These are phyloP conservation scores for Pomatorhinus ruficollis DNA, from an alignment of 2,113 vertebrate species.

Conservation along the genomic window DNA sequence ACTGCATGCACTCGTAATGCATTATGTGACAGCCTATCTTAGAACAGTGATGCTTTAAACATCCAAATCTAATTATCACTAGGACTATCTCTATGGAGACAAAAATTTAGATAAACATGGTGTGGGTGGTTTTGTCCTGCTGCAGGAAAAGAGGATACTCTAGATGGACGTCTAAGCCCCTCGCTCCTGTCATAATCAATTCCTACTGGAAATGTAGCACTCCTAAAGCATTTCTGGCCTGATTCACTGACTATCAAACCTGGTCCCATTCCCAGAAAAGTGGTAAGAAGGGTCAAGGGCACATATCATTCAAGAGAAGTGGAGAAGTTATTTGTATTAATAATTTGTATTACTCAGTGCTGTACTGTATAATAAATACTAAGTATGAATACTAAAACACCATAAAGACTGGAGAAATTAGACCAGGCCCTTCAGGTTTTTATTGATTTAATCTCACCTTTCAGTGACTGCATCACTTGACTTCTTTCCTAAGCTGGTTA, in stretches of 20 bases:
- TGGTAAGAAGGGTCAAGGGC: not conserved
- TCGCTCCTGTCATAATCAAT: not conserved
- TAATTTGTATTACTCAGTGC: not conserved
- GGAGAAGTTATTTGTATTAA: not conserved
- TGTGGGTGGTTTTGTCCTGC: not conserved
- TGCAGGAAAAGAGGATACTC: not conserved
- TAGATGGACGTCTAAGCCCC: not conserved
- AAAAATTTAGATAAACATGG: not conserved
- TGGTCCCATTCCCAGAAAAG: not conserved
- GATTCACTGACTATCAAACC: not conserved
- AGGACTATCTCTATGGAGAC: not conserved
- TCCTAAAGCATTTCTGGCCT: not conserved
- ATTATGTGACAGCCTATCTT: not conserved
- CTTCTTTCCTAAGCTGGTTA: not conserved
- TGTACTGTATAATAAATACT: not conserved
- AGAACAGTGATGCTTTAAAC: not conserved
- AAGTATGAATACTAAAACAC: not conserved
- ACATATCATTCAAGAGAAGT: not conserved
- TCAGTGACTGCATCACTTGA: not conserved
- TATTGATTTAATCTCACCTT: not conserved
- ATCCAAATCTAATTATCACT: not conserved
- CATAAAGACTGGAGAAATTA: not conserved
- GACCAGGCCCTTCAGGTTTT: not conserved
- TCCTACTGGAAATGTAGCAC: not conserved
- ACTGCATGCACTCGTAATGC: not conserved